A percentile compares a stretch with the other conserved stretches of the same genome.
These are phyloP conservation scores for Hypomecis atomaria DNA, from an alignment of 2,888 invertebrate genomes.

Conservation along the genomic window DNA sequence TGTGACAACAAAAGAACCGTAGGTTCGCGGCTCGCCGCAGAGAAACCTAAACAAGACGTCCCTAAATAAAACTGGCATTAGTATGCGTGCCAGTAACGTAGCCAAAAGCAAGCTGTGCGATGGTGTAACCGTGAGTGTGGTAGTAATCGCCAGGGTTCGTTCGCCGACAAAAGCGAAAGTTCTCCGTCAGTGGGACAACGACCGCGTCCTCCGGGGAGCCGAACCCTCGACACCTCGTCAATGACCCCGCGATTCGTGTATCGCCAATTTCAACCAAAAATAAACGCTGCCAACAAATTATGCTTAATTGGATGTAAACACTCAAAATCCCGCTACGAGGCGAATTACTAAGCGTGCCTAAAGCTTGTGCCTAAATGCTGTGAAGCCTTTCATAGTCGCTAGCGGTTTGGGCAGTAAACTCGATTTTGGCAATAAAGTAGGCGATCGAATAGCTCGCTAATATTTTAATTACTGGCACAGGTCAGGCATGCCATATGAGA, in stretches of 20 bases:
- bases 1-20: constrained; percentile 53
- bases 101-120: constrained; percentile 72
- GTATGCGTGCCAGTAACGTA: constrained; percentile 76
- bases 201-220: constrained; percentile 75
- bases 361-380: constrained; percentile 5
- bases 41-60: constrained; percentile 77
- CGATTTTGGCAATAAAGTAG: constrained; percentile 19
- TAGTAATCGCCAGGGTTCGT: constrained; percentile 82
- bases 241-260: constrained; percentile 32
- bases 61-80: constrained; percentile 68
- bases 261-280: constrained; percentile 30
- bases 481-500: constrained; percentile 8
- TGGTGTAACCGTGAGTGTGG: constrained; percentile 80
- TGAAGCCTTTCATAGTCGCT: constrained; percentile 23
- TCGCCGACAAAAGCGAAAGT: constrained; percentile 84
- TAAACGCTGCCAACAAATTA: constrained; percentile 30
- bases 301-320: constrained; percentile 33
- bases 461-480: constrained; percentile 10
- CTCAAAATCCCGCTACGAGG: constrained; percentile 28
- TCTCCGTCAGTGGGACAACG: constrained; percentile 82
- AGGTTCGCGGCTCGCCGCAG: constrained; percentile 46
- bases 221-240: constrained; percentile 49
- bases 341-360: constrained; percentile 28
- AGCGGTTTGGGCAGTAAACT: constrained; percentile 24
- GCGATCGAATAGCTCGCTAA: constrained; percentile 9